Conservation (phyloP, 2,888 invertebrate genomes). For the Nomada lathburiana region DNA sequence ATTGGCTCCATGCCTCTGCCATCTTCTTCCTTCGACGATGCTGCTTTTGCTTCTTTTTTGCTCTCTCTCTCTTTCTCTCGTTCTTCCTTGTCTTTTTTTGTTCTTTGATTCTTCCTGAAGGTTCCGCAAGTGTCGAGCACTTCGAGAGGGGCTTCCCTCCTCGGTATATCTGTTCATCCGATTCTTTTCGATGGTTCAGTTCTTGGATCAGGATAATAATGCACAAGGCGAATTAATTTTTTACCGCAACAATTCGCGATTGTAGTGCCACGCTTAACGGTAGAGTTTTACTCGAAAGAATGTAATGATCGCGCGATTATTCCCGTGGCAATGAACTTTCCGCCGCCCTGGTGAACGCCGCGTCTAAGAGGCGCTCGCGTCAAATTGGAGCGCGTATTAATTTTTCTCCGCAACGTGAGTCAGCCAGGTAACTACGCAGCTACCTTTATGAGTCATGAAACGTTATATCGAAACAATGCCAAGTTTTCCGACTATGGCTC, state of each 20-base stretch:
- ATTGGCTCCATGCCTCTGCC: conserved; percentile 23
- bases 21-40: conserved; percentile 5
- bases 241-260: no score
- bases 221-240: no score
- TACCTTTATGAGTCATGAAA: conserved; percentile 38
- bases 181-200: not conserved
- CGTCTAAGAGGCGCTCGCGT: not conserved
- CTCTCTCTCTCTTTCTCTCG: not conserved
- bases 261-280: no score
- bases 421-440: conserved; percentile 27
- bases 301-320: no score
- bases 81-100: not conserved
- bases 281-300: no score
- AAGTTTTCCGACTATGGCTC: conserved; percentile 10
- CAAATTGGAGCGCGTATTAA: conserved; percentile 26
- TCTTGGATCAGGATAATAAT: no score
- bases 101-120: not conserved
- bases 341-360: conserved; percentile 3
- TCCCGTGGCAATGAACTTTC: conserved; percentile 13
- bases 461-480: conserved; percentile 23
- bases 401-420: conserved; percentile 40
- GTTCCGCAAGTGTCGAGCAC: not conserved
- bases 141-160: not conserved
- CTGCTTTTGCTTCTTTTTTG: not conserved
- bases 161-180: not conserved